phyloP scores from a whole-genome alignment of 2,797 vertebrate genomes.

The Cryptoprocta ferox region DNA sequence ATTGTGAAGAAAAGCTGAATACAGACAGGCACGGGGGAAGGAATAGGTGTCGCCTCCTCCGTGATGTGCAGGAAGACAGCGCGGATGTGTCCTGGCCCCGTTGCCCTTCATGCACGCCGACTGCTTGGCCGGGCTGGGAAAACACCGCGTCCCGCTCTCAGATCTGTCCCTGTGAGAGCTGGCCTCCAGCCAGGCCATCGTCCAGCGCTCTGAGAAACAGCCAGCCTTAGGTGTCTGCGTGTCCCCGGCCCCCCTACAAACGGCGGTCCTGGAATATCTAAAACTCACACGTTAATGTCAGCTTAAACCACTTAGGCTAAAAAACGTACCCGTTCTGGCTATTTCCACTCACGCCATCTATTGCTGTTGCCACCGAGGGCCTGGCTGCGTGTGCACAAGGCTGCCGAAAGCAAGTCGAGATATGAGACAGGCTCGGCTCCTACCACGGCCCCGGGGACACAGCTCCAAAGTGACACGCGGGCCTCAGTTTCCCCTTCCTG shows the following conservation, averaged over 20 bases:
- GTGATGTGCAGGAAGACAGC: background rate
- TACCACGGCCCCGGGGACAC: background rate
- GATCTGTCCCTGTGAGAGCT: fast-evolving
- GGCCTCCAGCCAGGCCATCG: background rate
- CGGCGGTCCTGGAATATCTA: background rate
- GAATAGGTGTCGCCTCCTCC: too few relatives aligned
- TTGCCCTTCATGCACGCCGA: fast-evolving
- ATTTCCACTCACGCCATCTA: background rate
- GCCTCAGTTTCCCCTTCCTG: background rate
- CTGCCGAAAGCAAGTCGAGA: background rate
- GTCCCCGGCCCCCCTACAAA: background rate
- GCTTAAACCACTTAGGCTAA: background rate
- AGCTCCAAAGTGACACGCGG: background rate
- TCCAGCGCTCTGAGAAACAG: background rate
- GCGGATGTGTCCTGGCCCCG: fast-evolving
- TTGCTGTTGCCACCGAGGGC: background rate
- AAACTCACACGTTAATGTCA: background rate
- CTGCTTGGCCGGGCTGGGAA: background rate
- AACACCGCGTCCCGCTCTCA: background rate
- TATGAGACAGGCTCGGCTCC: background rate
- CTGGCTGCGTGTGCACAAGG: fast-evolving
- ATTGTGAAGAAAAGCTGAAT: background rate
- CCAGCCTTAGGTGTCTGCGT: background rate
- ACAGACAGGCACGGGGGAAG: background rate
- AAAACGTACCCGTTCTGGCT: background rate